phyloP scores from a whole-genome alignment of 1,140 invertebrate species.

The Lasaia peninsularis region DNA sequence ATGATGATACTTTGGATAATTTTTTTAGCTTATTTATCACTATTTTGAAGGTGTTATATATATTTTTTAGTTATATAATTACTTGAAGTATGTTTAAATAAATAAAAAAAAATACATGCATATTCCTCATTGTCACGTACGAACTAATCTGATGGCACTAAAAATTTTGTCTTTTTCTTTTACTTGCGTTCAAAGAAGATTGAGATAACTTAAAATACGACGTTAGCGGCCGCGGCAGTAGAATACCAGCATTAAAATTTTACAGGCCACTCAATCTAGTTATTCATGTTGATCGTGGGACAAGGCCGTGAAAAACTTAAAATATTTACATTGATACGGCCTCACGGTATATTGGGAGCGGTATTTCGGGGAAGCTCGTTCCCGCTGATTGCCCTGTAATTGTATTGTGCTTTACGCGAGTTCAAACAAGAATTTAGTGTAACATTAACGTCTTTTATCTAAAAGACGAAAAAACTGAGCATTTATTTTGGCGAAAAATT shows the following conservation, averaged over 20 bases:
- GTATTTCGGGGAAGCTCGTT: conserved; percentile 31
- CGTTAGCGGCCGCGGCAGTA: too few relatives aligned
- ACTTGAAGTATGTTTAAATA: too few relatives aligned
- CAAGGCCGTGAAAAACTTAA: conserved; percentile 44
- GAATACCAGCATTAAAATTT: not conserved
- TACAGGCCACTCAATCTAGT: not conserved
- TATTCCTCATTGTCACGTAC: too few relatives aligned
- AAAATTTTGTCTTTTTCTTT: too few relatives aligned
- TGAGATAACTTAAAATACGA: too few relatives aligned
- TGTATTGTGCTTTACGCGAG: conserved; percentile 7
- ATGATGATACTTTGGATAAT: too few relatives aligned
- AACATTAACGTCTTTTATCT: not conserved
- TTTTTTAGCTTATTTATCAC: too few relatives aligned
- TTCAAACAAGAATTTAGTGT: conserved; percentile 3
- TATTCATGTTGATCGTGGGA: not conserved
- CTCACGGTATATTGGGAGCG: conserved; percentile 25
- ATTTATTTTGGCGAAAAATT: not conserved
- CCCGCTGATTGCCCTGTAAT: conserved; percentile 16
- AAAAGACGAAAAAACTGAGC: not conserved
- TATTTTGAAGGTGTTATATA: too few relatives aligned
- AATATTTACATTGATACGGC: conserved; percentile 42
- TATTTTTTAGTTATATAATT: too few relatives aligned
- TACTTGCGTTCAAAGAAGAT: too few relatives aligned
- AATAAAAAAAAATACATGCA: too few relatives aligned
- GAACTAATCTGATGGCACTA: too few relatives aligned